A percentile compares a stretch with the other conserved stretches of the same genome.
Conservation (phyloP, 2,888 invertebrate species). For the Yponomeuta plumbellus region DNA sequence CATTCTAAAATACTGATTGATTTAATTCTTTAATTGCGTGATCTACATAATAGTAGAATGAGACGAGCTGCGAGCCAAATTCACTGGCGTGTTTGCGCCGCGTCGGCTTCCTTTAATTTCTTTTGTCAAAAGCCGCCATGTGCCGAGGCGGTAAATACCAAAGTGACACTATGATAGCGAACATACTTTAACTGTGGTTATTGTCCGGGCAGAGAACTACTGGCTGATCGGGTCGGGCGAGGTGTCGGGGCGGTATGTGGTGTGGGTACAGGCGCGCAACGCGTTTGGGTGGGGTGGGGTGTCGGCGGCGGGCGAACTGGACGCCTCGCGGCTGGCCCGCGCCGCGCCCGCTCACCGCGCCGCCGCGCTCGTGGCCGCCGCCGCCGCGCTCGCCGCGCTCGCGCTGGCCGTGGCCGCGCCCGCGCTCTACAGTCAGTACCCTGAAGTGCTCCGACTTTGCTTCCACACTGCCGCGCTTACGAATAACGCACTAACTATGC, state of each 20-base stretch:
- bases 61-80: too few relatives aligned
- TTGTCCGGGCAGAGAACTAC: slow-evolving; percentile 77
- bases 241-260: slow-evolving; percentile 79
- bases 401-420: slow-evolving; percentile 32
- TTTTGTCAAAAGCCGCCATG: too few relatives aligned
- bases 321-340: slow-evolving; percentile 44
- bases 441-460: too few relatives aligned
- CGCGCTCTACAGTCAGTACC: slow-evolving; percentile 49
- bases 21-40: too few relatives aligned
- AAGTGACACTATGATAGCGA: too few relatives aligned
- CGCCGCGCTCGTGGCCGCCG: slow-evolving; percentile 79
- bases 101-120: too few relatives aligned
- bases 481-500: too few relatives aligned
- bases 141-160: too few relatives aligned
- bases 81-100: too few relatives aligned
- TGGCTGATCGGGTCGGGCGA: slow-evolving; percentile 86
- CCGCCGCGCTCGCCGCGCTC: slow-evolving; percentile 70
- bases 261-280: slow-evolving; percentile 88
- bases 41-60: too few relatives aligned
- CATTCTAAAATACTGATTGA: too few relatives aligned
- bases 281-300: slow-evolving; percentile 88
- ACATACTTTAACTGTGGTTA: background rate
- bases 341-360: slow-evolving; percentile 71
- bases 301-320: slow-evolving; percentile 79
- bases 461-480: too few relatives aligned